These are phyloP conservation scores for Mesorhabditis spiculigera DNA, from an alignment of 2,888 invertebrate genomes.

Conservation along the genomic window DNA sequence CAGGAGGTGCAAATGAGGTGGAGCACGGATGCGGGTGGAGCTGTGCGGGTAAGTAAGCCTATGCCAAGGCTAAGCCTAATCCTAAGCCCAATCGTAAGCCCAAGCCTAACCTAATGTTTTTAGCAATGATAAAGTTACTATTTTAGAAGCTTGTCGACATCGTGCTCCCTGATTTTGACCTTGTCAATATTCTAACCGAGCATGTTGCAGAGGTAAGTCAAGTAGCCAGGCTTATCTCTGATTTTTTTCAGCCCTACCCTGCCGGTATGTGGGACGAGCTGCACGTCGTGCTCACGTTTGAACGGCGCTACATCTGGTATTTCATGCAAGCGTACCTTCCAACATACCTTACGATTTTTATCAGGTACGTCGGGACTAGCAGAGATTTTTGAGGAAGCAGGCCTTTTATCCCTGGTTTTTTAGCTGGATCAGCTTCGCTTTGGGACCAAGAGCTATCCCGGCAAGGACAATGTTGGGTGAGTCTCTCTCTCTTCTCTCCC, in stretches of 20 bases:
- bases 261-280: conserved; percentile 58
- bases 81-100: too few relatives aligned
- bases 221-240: not conserved
- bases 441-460: conserved; percentile 55
- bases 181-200: conserved; percentile 36
- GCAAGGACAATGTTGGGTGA: conserved; percentile 52
- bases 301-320: conserved; percentile 53
- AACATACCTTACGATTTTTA: conserved; percentile 56
- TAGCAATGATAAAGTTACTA: not conserved
- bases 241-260: conserved; percentile 36
- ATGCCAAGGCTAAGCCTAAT: too few relatives aligned
- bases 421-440: conserved; percentile 56
- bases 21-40: conserved; percentile 12
- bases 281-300: conserved; percentile 50
- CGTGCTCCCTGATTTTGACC: conserved; percentile 53
- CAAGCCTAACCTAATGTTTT: conserved; percentile 12
- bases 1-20: conserved; percentile 57
- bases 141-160: conserved; percentile 37
- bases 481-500: too few relatives aligned
- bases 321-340: conserved; percentile 59
- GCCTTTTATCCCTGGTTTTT: not conserved
- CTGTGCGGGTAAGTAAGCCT: not conserved
- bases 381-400: not conserved
- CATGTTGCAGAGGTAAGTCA: conserved; percentile 22
- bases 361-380: conserved; percentile 31